A percentile compares a stretch with the other conserved stretches of the same genome.
Conservation (phyloP, 2,888 invertebrate genomes). For the Andrena minutula region DNA sequence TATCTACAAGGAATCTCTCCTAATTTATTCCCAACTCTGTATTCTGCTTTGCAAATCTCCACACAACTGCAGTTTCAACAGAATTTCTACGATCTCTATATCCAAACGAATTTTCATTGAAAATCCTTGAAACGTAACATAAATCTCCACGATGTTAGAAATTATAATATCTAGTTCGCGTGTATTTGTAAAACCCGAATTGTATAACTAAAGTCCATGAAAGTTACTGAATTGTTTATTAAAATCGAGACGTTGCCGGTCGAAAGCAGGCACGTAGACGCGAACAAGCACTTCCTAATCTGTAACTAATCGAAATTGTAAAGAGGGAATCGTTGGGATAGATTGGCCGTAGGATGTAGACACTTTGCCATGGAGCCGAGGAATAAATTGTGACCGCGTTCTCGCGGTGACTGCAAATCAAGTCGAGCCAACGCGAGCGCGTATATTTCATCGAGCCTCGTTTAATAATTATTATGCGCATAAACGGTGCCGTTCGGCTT, state of each 20-base stretch:
- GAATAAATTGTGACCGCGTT: conserved; percentile 39
- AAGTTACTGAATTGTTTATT: conserved; percentile 41
- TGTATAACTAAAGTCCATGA: neutral
- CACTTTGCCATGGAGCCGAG: conserved; percentile 38
- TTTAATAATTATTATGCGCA: conserved; percentile 72
- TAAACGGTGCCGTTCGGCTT: conserved; percentile 70
- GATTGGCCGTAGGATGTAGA: conserved; percentile 24
- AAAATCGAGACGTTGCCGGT: conserved; percentile 28
- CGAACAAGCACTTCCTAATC: conserved; percentile 54
- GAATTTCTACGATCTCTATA: neutral
- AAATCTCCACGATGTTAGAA: neutral
- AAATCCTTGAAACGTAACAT: too few species aligned
- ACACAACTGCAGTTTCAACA: too few species aligned
- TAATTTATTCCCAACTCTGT: neutral
- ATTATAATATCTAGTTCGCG: conserved; percentile 9
- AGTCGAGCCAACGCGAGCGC: conserved; percentile 43
- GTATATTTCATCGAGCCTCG: conserved; percentile 64
- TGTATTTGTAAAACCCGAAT: neutral
- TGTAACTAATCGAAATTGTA: conserved; percentile 62
- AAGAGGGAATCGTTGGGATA: conserved; percentile 49
- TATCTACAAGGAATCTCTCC: neutral
- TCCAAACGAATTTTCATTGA: neutral
- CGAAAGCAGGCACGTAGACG: conserved; percentile 23
- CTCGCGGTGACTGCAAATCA: conserved; percentile 9
- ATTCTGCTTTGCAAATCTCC: neutral